Evolutionary conservation across 2,888 invertebrate species (phyloP).

Genomic region (Heliconius sara): DNA sequence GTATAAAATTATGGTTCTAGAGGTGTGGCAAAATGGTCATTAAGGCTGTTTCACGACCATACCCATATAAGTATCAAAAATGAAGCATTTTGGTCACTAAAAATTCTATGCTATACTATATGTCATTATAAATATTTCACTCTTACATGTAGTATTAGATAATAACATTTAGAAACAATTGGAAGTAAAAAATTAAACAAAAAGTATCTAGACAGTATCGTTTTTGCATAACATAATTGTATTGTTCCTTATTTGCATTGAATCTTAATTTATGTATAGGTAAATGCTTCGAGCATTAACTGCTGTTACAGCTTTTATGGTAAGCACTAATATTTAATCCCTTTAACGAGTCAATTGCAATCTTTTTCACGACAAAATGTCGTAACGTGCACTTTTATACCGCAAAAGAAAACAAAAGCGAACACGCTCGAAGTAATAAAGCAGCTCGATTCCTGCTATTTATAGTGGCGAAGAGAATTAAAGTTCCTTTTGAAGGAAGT

Average conservation of each 20-base stretch:
- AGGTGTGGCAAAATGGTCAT: not conserved
- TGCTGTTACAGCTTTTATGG: constrained; percentile 32
- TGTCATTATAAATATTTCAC: not conserved
- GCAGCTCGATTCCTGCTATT: constrained; percentile 72
- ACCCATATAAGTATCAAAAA: not conserved
- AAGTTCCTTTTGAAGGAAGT: constrained; percentile 73
- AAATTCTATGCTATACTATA: not conserved
- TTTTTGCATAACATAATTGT: not conserved
- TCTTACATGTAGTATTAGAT: not conserved
- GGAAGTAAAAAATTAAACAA: not conserved
- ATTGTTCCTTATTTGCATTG: constrained; percentile 47
- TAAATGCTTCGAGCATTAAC: constrained; percentile 19
- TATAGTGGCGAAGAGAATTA: constrained; percentile 71
- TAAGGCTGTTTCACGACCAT: not conserved
- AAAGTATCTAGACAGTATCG: not conserved
- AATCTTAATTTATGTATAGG: constrained; percentile 20
- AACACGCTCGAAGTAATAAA: constrained; percentile 73
- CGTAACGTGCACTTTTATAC: constrained; percentile 71
- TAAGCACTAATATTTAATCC: constrained; percentile 43
- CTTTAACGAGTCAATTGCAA: constrained; percentile 52
- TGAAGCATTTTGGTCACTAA: not conserved
- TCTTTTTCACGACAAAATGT: constrained; percentile 67
- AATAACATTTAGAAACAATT: not conserved
- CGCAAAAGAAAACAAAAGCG: constrained; percentile 72
- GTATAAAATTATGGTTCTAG: not conserved